Conservation (phyloP, 2,797 vertebrate species). For the Chloroceryle amazona region DNA sequence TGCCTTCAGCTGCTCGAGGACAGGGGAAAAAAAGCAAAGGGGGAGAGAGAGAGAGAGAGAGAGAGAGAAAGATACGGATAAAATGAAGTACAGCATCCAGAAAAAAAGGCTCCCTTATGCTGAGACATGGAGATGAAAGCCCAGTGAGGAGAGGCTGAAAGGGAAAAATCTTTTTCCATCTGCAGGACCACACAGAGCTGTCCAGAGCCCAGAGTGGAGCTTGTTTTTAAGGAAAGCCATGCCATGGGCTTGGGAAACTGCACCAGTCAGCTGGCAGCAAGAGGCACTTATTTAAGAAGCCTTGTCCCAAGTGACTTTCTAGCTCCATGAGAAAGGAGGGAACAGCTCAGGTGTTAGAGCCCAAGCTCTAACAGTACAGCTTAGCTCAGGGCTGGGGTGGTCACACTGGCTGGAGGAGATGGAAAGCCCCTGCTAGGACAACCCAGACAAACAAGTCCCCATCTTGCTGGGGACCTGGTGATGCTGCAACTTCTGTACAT, state of each 20-base stretch:
- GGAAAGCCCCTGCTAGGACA: neutral
- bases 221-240: neutral
- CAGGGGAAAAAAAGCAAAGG: fast-evolving
- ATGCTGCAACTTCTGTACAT: neutral
- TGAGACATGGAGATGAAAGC: neutral
- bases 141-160: neutral
- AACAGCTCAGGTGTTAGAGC: neutral
- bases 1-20: slow-evolving; percentile 38
- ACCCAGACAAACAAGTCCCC: neutral
- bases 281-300: neutral
- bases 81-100: neutral
- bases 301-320: neutral
- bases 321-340: neutral
- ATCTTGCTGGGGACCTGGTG: neutral
- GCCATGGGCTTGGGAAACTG: neutral
- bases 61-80: fast-evolving
- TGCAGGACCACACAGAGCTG: neutral
- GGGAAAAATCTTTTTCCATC: neutral
- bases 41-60: neutral
- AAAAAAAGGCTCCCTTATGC: neutral
- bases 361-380: fast-evolving
- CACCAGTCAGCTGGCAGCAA: neutral
- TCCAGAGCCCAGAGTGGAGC: neutral
- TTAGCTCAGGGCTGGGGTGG: neutral
- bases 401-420: neutral